Evolutionary conservation across 2,113 vertebrate species (phyloP).

Genomic region (Pomatorhinus ruficollis): DNA sequence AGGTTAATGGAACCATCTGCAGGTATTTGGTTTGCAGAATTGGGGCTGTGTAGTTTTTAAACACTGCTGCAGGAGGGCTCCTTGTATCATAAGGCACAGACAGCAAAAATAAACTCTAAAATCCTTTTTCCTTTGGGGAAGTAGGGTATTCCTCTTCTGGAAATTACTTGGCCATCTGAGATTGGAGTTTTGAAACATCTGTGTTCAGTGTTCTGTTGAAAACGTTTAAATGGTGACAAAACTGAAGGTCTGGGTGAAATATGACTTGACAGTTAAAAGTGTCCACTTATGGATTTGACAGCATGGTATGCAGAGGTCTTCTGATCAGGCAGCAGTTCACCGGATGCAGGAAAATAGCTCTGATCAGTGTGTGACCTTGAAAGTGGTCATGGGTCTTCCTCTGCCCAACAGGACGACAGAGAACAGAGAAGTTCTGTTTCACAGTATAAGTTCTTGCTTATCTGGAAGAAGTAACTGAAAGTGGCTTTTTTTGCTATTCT

Average conservation of each 20-base stretch:
- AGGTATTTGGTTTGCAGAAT: not conserved
- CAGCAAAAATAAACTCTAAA: not conserved
- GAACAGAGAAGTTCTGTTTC: slow-evolving; percentile 56
- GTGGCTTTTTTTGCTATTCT: not conserved
- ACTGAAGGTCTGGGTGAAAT: not conserved
- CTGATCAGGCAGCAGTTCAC: not conserved
- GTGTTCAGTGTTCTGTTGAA: not conserved
- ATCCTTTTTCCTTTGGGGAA: not conserved
- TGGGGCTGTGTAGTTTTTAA: not conserved
- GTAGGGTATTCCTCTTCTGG: not conserved
- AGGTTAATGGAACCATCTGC: not conserved
- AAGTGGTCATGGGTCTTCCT: not conserved
- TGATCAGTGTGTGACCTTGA: slow-evolving; percentile 31
- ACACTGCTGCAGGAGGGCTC: not conserved
- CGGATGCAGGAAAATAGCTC: slow-evolving; percentile 34
- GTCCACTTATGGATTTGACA: not conserved
- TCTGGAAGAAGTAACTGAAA: slow-evolving; percentile 16
- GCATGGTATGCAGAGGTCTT: slow-evolving; percentile 37
- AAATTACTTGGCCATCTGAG: not conserved
- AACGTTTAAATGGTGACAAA: not conserved
- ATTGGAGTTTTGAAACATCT: not conserved
- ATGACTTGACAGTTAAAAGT: not conserved
- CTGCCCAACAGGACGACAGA: not conserved
- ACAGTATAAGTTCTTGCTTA: not conserved
- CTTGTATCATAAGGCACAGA: not conserved